Evolutionary conservation across 2,888 invertebrate genomes (phyloP), one percentile per base, ranked within the genome.

Genomic region (Philereme vetulata): DNA sequence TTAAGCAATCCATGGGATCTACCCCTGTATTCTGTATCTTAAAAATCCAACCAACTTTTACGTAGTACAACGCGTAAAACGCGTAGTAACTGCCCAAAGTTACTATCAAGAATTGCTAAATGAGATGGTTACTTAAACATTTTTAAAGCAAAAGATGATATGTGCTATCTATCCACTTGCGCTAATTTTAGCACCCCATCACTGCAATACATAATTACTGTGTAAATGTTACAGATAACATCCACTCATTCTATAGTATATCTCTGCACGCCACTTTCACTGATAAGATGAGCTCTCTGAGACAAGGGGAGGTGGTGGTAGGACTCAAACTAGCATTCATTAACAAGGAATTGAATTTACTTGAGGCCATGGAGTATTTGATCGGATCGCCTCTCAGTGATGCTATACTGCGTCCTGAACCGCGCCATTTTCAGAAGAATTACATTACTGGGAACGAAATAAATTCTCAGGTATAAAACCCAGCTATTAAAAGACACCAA

Each of bases 351-450:
- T 78, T 95, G 61, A 91, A 93, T 61, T 82, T 94, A 59, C 93
- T 95, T 60, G 94, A 94, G 76, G 94, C 95, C 0, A 89, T 96
- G 66, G 93, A 94, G 62, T 91, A 93, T 70, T 77, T 96, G 46
- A 85, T 90, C 0, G 79, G 85, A 0, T 95, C 96, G 0, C 93
- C 94, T 0, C 87, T 96, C 0, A 84, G 89, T 42, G 82, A 92
- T 5, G 86, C 90, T 11, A 94, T 96, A 63, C 76, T 96, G 38
- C 86, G 88, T 62, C 96, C 96, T 0, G 84, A 85, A 47, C 78
- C 90, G 4, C 77, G 86, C 4, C 86, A 92, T 64, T 94, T 92
- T 63, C 65, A 74, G 4, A 75, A 51, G 33, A 68, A 67, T 35
- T 59, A 60, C 33, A 68, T 68, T 40, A 65, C 66, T 11, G 51